Conservation (phyloP, 2,113 vertebrate species). For the Rattus rattus region DNA sequence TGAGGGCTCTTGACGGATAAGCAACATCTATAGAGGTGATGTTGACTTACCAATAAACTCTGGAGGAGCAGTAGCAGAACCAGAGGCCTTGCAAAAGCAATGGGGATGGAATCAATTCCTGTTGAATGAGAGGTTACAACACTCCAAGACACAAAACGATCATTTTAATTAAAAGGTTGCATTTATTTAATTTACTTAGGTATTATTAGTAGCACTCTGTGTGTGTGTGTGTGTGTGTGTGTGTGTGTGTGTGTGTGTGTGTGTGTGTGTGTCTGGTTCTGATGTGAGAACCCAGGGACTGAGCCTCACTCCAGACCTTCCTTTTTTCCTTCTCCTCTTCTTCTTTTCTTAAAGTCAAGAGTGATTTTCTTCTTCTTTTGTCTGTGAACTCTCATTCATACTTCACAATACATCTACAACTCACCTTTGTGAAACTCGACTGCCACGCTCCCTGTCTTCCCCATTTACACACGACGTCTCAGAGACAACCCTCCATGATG, state of each 20-base stretch:
- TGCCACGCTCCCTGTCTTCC: neutral
- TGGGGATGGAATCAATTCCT: neutral
- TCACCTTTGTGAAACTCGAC: neutral
- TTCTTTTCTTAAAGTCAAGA: neutral
- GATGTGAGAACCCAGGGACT: neutral
- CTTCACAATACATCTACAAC: neutral
- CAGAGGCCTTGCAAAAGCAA: neutral
- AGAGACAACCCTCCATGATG: rapidly evolving
- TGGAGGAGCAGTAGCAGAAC: neutral
- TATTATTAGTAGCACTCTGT: neutral
- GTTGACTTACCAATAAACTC: neutral
- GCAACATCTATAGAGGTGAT: neutral
- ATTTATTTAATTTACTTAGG: neutral
- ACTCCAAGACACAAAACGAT: neutral
- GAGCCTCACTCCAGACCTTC: neutral
- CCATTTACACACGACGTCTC: neutral
- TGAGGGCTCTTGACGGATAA: neutral
- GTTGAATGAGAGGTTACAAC: neutral
- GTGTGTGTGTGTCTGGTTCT: neutral
- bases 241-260: too few species aligned
- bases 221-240: neutral
- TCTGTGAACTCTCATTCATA: neutral
- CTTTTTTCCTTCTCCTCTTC: neutral
- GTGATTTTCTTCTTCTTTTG: neutral
- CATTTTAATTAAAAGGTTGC: neutral